Evolutionary conservation across 2,797 vertebrate species (phyloP), one percentile per base, ranked within the genome.

Genomic region (Moxostoma hubbsi): DNA sequence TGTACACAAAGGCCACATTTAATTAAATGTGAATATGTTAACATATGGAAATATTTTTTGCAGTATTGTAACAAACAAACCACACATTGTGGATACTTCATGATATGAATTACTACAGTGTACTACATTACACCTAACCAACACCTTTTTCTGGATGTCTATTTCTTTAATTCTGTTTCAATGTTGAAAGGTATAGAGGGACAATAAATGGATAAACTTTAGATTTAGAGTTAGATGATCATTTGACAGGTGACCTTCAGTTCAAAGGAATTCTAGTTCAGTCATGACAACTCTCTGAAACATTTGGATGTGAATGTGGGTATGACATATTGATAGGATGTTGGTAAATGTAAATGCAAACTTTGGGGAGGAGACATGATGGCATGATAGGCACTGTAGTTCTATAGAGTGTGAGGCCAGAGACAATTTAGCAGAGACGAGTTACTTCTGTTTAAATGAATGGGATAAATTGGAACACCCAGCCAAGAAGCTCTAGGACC

Each of bases 91-190:
- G 43, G 36, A 36, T 46, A n/a, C 1, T 3, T 36, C 51, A 51
- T n/a, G n/a, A n/a, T 45, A 47, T 63, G 62, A 53, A 63, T 62
- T 6, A 16, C 53, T 57, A 46, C 6, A 54, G 58, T 54, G 57
- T 63, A 78, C 4, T 36, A 62, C 11, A 54, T 46, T 62, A 78
- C 47, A 77, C 57, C 66, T 69, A 24, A 76, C 7, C 12, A 45
- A 6, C 36, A 46, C 5, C 45, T 64, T 58, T 36, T 47, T 67
- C 15, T 2, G 2, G 18, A 77, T 49, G 6, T 36, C 9, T 0
- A 15, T 55, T 18, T 54, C 53, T 45, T 55, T 70, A 9, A 13
- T 15, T 16, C 2, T 18, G 16, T 43, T 18, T 69, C 45, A 51
- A 53, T 9, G 50, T 1, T 58, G 12, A 65, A 67, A 76, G 36